Evolutionary conservation across 2,797 vertebrate species (phyloP).

Genomic region (Hoplostethus atlanticus): DNA sequence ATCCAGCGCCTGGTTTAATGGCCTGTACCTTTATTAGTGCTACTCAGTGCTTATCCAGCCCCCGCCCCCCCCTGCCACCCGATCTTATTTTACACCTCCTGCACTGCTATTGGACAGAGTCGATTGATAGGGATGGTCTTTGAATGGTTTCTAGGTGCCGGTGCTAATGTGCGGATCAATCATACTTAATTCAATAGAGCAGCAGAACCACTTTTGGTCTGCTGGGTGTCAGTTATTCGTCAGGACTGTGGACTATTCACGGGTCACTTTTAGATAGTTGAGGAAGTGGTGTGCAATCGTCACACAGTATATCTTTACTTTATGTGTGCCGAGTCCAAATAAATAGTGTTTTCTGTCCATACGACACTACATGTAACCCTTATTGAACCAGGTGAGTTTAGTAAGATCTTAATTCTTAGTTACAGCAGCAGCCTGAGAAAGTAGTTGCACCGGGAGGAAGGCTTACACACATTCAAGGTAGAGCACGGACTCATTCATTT

Average conservation of each 20-base stretch:
- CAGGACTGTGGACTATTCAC: conserved; percentile 57
- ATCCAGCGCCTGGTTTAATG: conserved; percentile 60
- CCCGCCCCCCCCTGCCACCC: conserved; percentile 15
- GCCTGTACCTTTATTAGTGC: conserved; percentile 61
- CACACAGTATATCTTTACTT: conserved; percentile 21
- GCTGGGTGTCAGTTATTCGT: conserved; percentile 75
- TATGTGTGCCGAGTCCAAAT: conserved; percentile 20
- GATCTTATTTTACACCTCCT: conserved; percentile 57
- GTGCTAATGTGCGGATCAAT: conserved; percentile 69
- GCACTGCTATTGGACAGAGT: conserved; percentile 41
- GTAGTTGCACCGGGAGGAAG: conserved; percentile 24
- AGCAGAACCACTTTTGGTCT: conserved; percentile 58
- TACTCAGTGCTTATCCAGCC: conserved; percentile 53
- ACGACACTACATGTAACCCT: background rate
- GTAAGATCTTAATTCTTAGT: conserved; percentile 13
- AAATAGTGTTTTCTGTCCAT: conserved; percentile 15
- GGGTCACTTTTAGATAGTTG: conserved; percentile 38
- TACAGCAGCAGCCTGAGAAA: conserved; percentile 13
- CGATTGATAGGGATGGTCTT: conserved; percentile 54
- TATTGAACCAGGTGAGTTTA: conserved; percentile 4
- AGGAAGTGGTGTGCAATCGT: conserved; percentile 30
- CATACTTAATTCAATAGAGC: conserved; percentile 73
- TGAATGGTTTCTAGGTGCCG: conserved; percentile 58
- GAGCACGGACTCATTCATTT: conserved; percentile 21
- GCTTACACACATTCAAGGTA: conserved; percentile 5